Evolutionary conservation across 1,140 invertebrate genomes (phyloP).

Genomic region (Pinna nobilis): DNA sequence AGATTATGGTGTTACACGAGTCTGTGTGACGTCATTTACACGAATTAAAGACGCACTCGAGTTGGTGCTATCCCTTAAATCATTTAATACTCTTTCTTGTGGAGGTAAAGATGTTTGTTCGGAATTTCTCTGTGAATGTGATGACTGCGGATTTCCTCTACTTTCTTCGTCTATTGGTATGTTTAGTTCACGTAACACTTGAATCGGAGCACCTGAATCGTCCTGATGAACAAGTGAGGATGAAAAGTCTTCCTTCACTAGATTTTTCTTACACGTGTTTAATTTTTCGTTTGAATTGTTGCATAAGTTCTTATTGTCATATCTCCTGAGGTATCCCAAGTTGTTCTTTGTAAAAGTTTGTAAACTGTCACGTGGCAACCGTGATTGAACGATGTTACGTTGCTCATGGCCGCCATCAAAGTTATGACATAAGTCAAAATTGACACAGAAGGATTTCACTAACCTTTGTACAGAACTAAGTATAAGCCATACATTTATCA

Average conservation of each 20-base stretch:
- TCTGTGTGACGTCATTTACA: too few species aligned
- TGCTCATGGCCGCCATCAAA: not conserved
- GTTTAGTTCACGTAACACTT: too few species aligned
- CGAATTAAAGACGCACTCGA: too few species aligned
- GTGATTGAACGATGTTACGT: not conserved
- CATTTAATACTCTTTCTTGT: too few species aligned
- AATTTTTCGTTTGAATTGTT: slow-evolving; percentile 41
- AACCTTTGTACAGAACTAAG: slow-evolving; percentile 44
- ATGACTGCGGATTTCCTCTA: too few species aligned
- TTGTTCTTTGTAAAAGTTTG: slow-evolving; percentile 45
- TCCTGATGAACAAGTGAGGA: not conserved
- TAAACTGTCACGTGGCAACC: slow-evolving; percentile 1
- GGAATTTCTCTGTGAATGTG: too few species aligned
- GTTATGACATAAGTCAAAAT: not conserved
- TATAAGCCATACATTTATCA: slow-evolving; percentile 55
- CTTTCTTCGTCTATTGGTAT: too few species aligned
- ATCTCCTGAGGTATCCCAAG: slow-evolving; percentile 45
- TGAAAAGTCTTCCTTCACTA: slow-evolving; percentile 8
- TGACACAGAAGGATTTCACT: slow-evolving; percentile 34
- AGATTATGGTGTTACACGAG: too few species aligned
- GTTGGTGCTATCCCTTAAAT: too few species aligned
- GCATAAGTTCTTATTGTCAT: slow-evolving; percentile 48
- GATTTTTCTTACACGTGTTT: slow-evolving; percentile 43
- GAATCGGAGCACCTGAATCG: too few species aligned
- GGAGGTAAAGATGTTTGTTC: too few species aligned